Conservation (phyloP, 2,113 vertebrate species). For the Phalacrocorax pelagicus region DNA sequence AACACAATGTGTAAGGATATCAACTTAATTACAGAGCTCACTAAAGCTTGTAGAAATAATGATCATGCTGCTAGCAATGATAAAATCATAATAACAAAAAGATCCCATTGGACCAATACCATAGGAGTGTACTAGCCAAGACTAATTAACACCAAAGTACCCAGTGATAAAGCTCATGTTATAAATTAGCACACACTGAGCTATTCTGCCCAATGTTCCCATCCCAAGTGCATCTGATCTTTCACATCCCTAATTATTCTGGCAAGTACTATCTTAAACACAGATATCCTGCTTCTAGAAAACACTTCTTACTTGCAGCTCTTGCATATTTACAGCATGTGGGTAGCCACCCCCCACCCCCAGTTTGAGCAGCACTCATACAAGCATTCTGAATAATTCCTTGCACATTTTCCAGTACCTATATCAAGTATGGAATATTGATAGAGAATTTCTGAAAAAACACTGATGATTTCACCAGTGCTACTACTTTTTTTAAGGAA, state of each 20-base stretch:
- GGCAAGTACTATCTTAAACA: background rate
- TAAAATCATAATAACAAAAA: background rate
- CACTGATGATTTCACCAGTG: background rate
- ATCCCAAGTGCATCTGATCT: background rate
- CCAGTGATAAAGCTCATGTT: background rate
- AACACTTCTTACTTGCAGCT: background rate
- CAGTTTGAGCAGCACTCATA: background rate
- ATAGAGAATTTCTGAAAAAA: background rate
- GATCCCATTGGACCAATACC: background rate
- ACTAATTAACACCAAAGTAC: background rate
- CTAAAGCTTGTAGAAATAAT: background rate
- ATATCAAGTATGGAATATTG: background rate
- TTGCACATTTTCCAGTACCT: background rate
- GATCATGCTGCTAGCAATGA: background rate
- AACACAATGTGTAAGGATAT: background rate
- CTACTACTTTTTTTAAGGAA: background rate
- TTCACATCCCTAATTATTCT: background rate
- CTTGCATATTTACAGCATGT: background rate
- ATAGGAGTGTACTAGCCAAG: background rate
- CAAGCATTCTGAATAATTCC: background rate
- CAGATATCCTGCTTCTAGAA: background rate
- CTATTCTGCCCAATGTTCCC: background rate
- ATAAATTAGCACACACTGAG: background rate
- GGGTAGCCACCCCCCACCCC: background rate
- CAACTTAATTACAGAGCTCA: background rate